Base-by-base conservation (phyloP, 2,888 invertebrate genomes). In the Caenorhabditis imperialis region DNA sequence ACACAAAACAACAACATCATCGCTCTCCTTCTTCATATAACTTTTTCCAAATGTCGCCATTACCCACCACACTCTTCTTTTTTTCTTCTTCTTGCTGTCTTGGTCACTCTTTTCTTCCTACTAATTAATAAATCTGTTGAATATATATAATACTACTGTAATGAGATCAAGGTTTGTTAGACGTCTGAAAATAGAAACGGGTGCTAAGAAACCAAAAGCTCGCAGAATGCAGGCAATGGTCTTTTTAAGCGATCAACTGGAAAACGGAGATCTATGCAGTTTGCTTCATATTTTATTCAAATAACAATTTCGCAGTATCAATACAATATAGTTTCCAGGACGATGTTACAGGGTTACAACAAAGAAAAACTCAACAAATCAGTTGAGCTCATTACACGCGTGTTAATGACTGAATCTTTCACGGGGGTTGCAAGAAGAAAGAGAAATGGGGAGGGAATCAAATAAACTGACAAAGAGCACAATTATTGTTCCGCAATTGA, bases 311-410 rank as follows among this genome's bases (percentile, higher is more conserved):
- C 12, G 44, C 50, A 50, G 30, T 40, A 3, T 20, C n/a, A 23
- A 22, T 44, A 14, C 2, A 22, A 44, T 18, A 40, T 3, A 16
- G n/a, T n/a, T n/a, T n/a, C n/a, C n/a, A 67, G 67, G 57, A 67
- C 67, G 51, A 23, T 27, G 44, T 27, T 44, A 40, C 22, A 42
- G 33, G 51, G 50, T 48, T 18, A 50, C 23, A 25, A 16, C 20
- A 18, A 47, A 40, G 22, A 44, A 23, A 42, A 35, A 22, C 20
- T 44, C 61, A 71, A 71, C 54, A 42, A 44, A 55, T 55, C 70
- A 71, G 50, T 60, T 71, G 57, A 38, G 70, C 62, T 70, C 60
- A 54, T 72, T 72, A 72, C 72, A 72, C 72, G 72, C 72, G 57
- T 72, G n/a, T 6, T 63, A 53, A 38, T 38, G 48, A 63, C 58